Base-by-base conservation (phyloP, 2,797 vertebrate species). In the Cheirogaleus major region DNA sequence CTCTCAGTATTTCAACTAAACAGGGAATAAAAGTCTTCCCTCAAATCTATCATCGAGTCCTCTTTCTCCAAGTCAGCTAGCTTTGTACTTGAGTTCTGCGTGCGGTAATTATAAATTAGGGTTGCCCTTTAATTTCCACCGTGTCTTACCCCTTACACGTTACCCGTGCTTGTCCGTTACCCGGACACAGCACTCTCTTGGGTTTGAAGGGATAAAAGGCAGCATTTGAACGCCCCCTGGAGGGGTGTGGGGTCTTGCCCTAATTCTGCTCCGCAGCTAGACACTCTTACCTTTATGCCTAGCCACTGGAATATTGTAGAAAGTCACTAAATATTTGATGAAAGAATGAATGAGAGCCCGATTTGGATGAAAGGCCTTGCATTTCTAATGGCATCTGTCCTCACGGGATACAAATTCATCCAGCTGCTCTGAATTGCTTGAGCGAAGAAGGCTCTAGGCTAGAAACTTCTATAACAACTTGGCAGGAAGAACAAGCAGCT, bases 111-210 rank as follows among this genome's bases (percentile, higher is more conserved):
- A 32, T 23, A 4, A 23, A 4, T 20, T 20, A 20, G 0, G 5
- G 8, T 35, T 15, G 0, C 25, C 41, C 13, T 90, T 65, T 43
- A 23, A 7, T 27, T 43, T 59, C 9, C 7, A 1, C 2, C 0
- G 4, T 0, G 0, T 32, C 20, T 27, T 41, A 7, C 20, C 23
- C 0, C 0, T 18, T 2, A 2, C 0, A n/a, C n/a, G n/a, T n/a
- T n/a, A n/a, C n/a, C n/a, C n/a, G n/a, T n/a, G n/a, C n/a, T n/a
- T n/a, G n/a, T n/a, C n/a, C n/a, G n/a, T n/a, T n/a, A n/a, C n/a
- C n/a, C n/a, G 45, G 0, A 4, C 10, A 1, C 38, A 13, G 5
- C 0, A 48, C 23, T 27, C 57, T 32, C 3, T 13, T 13, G 18
- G 22, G 4, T 15, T 32, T 4, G 3, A 4, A 15, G 52, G 35